Evolutionary conservation across 2,113 vertebrate species (phyloP).

Genomic region (Mionectes macconnelli): DNA sequence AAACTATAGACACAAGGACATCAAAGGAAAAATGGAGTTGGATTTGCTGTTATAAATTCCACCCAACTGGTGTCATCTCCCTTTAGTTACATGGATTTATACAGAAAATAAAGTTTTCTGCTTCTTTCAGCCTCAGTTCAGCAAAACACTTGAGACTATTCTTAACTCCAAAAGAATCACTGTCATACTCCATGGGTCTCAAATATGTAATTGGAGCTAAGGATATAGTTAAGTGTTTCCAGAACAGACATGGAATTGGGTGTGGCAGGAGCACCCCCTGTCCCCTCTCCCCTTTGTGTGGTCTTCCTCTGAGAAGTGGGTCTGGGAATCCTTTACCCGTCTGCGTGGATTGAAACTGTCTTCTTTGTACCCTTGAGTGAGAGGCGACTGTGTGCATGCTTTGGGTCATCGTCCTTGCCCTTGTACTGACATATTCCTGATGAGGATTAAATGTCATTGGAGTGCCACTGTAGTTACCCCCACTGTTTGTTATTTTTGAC

Average conservation of each 20-base stretch:
- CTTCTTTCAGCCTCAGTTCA: background rate
- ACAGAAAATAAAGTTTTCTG: background rate
- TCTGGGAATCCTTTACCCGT: background rate
- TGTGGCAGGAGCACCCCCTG: background rate
- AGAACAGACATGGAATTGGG: background rate
- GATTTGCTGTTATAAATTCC: background rate
- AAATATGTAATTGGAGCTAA: background rate
- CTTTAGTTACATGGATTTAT: background rate
- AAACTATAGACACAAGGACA: background rate
- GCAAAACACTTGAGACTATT: background rate
- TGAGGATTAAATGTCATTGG: background rate
- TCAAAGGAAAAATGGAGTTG: background rate
- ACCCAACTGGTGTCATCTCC: background rate
- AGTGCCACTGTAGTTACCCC: accelerated
- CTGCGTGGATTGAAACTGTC: background rate
- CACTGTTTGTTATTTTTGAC: background rate
- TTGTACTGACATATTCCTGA: background rate
- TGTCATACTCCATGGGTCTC: background rate
- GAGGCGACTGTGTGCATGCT: background rate
- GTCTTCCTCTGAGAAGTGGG: background rate
- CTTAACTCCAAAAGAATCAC: background rate
- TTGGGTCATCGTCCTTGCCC: background rate
- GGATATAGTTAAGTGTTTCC: background rate
- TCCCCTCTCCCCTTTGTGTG: background rate
- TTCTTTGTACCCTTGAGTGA: background rate